Evolutionary conservation across 2,797 vertebrate species (phyloP), one percentile per base, ranked within the genome.

Genomic region (Alfaro cultratus): DNA sequence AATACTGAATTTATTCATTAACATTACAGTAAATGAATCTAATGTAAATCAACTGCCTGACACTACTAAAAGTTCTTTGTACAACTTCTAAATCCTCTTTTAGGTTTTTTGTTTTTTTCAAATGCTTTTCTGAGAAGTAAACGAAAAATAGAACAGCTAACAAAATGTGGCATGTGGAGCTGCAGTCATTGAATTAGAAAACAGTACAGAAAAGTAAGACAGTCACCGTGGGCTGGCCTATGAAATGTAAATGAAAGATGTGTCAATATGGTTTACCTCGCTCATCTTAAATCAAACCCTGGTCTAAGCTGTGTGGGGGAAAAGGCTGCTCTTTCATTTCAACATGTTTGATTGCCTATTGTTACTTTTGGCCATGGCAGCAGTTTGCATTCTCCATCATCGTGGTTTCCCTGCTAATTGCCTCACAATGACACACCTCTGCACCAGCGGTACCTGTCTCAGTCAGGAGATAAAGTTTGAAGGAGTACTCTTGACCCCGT

Each of bases 381-480:
- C 11, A 5, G 77, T 84, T 88, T 90, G 79, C 41, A 79, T 86
- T 87, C 79, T 73, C 74, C 60, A 80, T 87, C 80, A 84, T 81
- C 74, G 80, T 85, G 79, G 84, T 87, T 76, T 74, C 18, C 46
- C 51, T 5, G 43, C 62, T 87, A 88, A 92, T 89, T 88, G 79
- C 82, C 85, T 78, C 73, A 81, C 77, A 87, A 78, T 84, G 82
- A 90, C 89, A 74, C 78, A 84, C 80, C 75, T 49, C 70, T 47
- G 62, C 84, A 64, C 64, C 70, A 31, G 74, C 70, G 6, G 51
- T 76, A 13, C 87, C 76, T 87, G 82, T 76, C 81, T 86, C 85
- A 86, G 78, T 73, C 88, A n/a, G 70, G 16, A 88, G 86, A 87
- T 91, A 84, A 86, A 82, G 79, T 91, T 89, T 92, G 88, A 91